phyloP scores from a whole-genome alignment of 1,140 invertebrate genomes.

The Drosophila funebris region DNA sequence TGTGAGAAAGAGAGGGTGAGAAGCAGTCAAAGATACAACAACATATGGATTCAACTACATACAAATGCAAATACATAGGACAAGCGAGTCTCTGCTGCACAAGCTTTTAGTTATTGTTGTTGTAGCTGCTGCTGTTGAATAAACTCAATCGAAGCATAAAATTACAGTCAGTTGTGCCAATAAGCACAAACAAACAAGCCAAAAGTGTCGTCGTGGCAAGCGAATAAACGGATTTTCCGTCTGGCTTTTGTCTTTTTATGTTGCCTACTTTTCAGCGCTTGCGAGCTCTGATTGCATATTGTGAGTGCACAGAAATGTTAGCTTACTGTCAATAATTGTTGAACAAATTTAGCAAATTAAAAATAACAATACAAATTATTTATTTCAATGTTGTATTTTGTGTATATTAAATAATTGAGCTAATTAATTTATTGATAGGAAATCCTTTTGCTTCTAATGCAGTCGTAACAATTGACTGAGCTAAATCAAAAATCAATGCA shows the following conservation, averaged over 20 bases:
- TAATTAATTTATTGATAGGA: constrained; percentile 47
- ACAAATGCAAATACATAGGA: too few relatives aligned
- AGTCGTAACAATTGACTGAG: constrained; percentile 7
- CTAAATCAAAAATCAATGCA: not conserved
- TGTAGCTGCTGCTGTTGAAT: constrained; percentile 48
- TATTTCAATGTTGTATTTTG: not conserved
- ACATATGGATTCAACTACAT: too few relatives aligned
- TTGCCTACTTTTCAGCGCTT: constrained; percentile 41
- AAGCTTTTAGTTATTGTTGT: constrained; percentile 25
- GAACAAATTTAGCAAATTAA: not conserved
- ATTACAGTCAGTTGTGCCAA: constrained; percentile 69
- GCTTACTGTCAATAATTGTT: constrained; percentile 61
- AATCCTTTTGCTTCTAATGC: not conserved
- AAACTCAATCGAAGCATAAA: constrained; percentile 76
- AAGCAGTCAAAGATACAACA: not conserved
- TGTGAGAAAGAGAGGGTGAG: not conserved
- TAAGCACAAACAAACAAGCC: constrained; percentile 53
- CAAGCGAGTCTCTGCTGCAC: not conserved
- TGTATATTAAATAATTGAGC: constrained; percentile 51
- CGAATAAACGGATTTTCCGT: constrained; percentile 3
- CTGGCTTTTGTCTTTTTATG: constrained; percentile 9
- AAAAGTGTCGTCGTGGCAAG: constrained; percentile 9
- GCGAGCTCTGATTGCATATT: constrained; percentile 50
- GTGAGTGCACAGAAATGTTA: constrained; percentile 55
- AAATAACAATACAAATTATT: not conserved